These are phyloP conservation scores for Pelusios castaneus DNA, from an alignment of 2,113 vertebrate species.

Conservation along the genomic window DNA sequence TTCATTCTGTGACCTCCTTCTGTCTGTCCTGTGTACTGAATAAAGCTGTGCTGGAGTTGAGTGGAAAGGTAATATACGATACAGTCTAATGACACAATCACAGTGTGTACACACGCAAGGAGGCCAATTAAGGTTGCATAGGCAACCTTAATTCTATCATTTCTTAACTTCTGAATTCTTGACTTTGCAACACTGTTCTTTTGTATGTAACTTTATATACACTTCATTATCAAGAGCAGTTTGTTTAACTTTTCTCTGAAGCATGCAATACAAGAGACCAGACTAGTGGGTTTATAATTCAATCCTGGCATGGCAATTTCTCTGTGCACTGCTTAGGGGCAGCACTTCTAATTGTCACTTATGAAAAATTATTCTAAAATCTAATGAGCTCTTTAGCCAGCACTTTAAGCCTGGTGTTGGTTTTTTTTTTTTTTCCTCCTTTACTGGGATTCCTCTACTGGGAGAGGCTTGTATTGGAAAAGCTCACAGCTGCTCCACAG, in stretches of 20 bases:
- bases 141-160: conserved; percentile 19
- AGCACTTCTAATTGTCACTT: background rate
- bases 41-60: background rate
- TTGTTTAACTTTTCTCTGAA: conserved; percentile 21
- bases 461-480: background rate
- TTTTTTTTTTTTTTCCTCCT: no score
- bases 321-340: background rate
- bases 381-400: background rate
- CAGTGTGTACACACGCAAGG: background rate
- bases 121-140: background rate
- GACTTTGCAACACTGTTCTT: background rate
- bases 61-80: background rate
- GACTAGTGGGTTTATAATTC: background rate
- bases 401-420: background rate
- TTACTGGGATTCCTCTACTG: fast-evolving
- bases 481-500: background rate
- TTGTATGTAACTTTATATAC: conserved; percentile 36
- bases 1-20: background rate
- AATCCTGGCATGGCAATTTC: background rate
- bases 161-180: background rate
- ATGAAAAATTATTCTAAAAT: conserved; percentile 1
- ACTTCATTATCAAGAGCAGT: conserved; percentile 23
- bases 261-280: background rate
- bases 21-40: background rate
- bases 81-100: background rate